Evolutionary conservation across 2,113 vertebrate genomes (phyloP).

Genomic region (Pterocles gutturalis): DNA sequence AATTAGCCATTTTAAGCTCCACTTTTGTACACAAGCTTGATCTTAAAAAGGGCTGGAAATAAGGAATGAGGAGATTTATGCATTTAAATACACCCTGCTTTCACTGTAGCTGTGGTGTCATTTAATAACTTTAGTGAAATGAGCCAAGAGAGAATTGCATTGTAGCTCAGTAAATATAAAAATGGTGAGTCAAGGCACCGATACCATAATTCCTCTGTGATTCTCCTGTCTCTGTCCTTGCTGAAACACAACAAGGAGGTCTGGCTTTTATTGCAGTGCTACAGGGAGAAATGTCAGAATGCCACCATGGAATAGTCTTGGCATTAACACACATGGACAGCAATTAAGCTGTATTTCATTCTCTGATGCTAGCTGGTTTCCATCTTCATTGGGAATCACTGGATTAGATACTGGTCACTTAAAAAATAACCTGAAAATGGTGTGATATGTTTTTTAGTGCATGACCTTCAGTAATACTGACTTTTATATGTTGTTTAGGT

Average conservation of each 20-base stretch:
- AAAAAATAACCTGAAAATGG: not conserved
- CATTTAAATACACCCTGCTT: conserved; percentile 1
- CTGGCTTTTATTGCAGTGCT: not conserved
- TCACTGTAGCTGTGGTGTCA: not conserved
- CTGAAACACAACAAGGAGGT: not conserved
- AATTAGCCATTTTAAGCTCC: not conserved
- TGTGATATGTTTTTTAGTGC: not conserved
- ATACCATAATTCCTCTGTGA: not conserved
- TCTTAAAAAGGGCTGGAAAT: not conserved
- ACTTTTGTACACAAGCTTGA: not conserved
- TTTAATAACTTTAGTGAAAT: conserved; percentile 57
- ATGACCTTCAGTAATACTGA: conserved; percentile 32
- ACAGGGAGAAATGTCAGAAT: not conserved
- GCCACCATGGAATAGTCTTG: not conserved
- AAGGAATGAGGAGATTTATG: not conserved
- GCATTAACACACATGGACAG: not conserved
- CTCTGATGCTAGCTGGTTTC: not conserved
- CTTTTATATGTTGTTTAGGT: conserved; percentile 78
- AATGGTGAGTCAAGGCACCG: not conserved
- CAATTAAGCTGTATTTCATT: not conserved
- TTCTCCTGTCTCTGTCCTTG: not conserved
- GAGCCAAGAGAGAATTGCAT: conserved; percentile 5
- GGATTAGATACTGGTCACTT: not conserved
- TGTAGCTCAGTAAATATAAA: conserved; percentile 29
- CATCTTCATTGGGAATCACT: not conserved